Percentiles rank a stretch among this genome's conserved stretches.
These are phyloP conservation scores for Drosophila pallidifrons DNA, from an alignment of 1,140 invertebrate species.

Conservation along the genomic window DNA sequence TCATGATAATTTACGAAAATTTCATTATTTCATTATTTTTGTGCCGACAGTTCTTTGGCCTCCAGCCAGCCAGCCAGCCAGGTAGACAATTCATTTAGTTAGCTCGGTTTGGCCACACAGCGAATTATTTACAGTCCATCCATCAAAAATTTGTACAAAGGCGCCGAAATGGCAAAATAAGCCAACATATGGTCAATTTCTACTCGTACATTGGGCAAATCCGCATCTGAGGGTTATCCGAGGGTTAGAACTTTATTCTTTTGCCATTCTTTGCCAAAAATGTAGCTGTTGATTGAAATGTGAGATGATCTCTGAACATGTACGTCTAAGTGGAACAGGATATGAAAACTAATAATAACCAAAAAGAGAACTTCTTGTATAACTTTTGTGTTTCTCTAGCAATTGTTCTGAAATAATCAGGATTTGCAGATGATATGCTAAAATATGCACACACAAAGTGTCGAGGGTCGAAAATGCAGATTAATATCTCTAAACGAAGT, in stretches of 20 bases:
- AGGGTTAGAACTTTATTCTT: conserved; percentile 20
- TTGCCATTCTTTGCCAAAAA: conserved; percentile 20
- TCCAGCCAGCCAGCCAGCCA: conserved; percentile 41
- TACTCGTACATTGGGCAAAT: not conserved
- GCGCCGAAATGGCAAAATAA: conserved; percentile 53
- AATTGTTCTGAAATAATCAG: conserved; percentile 7
- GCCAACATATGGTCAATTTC: conserved; percentile 41
- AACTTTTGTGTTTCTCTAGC: conserved; percentile 21
- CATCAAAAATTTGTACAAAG: conserved; percentile 47
- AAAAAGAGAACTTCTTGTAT: conserved; percentile 22
- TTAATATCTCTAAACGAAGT: conserved; percentile 4
- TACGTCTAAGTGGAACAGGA: conserved; percentile 1
- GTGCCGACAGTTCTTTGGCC: not conserved
- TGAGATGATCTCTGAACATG: conserved; percentile 19
- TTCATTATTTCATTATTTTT: conserved; percentile 25
- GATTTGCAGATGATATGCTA: conserved; percentile 17
- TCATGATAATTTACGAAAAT: conserved; percentile 28
- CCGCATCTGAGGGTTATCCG: conserved; percentile 3
- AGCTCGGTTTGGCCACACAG: conserved; percentile 20
- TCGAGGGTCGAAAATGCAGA: not conserved
- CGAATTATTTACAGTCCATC: conserved; percentile 55
- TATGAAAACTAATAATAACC: conserved; percentile 12
- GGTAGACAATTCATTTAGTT: conserved; percentile 41
- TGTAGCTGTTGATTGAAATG: conserved; percentile 24
- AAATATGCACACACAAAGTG: conserved; percentile 1